These are phyloP conservation scores for Cassiopea andromeda DNA, from an alignment of 30 jellyfish, hydroid and myxozoan genomes.

Conservation along the genomic window DNA sequence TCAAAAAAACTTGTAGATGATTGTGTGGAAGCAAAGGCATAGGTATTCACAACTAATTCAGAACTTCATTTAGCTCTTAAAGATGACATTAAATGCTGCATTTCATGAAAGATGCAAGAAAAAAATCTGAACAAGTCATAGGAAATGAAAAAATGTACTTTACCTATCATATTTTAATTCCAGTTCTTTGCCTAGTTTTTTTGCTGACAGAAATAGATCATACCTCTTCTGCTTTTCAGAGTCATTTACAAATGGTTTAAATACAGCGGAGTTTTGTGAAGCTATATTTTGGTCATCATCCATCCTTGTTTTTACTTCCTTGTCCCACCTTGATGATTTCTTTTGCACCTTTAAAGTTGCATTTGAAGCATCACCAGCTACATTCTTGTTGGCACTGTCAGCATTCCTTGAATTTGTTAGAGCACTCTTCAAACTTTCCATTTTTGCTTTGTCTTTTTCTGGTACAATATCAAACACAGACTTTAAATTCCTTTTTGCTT, in stretches of 20 bases:
- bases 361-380: neutral
- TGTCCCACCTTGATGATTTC: constrained; percentile 68
- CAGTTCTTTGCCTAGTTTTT: constrained; percentile 48
- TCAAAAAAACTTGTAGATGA: too few relatives aligned
- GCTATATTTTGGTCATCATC: constrained; percentile 12
- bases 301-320: neutral
- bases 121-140: neutral
- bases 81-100: too few relatives aligned
- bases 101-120: neutral
- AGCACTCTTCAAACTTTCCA: neutral
- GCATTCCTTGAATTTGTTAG: neutral
- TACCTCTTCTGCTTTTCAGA: constrained; percentile 92
- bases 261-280: constrained; percentile 26
- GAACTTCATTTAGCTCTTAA: too few relatives aligned
- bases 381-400: neutral
- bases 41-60: too few relatives aligned
- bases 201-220: constrained; percentile 64
- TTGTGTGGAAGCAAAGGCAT: too few relatives aligned
- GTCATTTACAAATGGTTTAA: constrained; percentile 83
- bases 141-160: neutral
- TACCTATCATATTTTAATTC: constrained; percentile 71
- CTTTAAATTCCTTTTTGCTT: constrained; percentile 32
- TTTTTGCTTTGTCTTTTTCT: constrained; percentile 31
- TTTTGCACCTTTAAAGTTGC: constrained; percentile 18
- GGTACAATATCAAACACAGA: constrained; percentile 57